A percentile compares a stretch with the other conserved stretches of the same genome.
These are phyloP conservation scores for Rutpela maculata DNA, from an alignment of 2,888 invertebrate species.

Conservation along the genomic window DNA sequence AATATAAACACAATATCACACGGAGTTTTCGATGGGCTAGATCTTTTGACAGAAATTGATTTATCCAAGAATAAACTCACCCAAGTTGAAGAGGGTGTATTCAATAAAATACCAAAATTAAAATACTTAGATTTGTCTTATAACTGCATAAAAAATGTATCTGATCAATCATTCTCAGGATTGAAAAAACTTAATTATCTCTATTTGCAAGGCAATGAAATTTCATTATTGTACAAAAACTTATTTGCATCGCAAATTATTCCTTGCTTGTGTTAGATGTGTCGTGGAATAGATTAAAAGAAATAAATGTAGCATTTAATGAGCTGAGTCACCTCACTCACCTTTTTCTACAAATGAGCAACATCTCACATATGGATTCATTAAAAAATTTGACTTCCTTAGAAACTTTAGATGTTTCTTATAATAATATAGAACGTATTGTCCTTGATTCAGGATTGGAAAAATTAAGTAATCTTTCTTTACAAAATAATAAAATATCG, in stretches of 20 bases:
- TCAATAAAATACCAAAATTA: background rate
- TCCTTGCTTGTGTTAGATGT: background rate
- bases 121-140: background rate
- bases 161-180: background rate
- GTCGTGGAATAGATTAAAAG: background rate
- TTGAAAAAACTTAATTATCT: background rate
- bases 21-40: background rate
- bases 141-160: background rate
- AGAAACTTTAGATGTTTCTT: background rate
- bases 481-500: too few relatives aligned
- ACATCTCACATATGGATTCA: background rate
- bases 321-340: background rate
- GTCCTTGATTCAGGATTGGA: too few relatives aligned
- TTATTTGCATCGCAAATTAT: background rate
- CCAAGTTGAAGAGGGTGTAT: background rate
- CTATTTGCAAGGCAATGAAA: background rate
- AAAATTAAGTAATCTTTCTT: too few relatives aligned
- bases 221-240: background rate
- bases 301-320: background rate
- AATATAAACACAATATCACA: background rate
- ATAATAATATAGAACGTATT: background rate
- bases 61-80: background rate
- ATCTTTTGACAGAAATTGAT: background rate
- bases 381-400: background rate
- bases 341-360: background rate